phyloP scores from a whole-genome alignment of 2,888 invertebrate species.

The Cybosia mesomella region DNA sequence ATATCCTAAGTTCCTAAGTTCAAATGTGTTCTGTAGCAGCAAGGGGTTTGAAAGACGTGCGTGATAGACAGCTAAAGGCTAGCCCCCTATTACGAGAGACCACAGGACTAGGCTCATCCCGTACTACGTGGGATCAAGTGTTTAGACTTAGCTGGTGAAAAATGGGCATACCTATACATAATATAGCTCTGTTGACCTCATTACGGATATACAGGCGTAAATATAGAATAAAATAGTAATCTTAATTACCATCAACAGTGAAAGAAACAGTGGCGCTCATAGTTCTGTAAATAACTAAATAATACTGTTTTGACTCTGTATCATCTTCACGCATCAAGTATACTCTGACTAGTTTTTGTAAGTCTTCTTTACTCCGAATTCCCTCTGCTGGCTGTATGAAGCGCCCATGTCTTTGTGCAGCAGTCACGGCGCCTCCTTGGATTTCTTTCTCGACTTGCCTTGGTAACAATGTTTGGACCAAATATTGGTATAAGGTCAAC shows the following conservation, averaged over 20 bases:
- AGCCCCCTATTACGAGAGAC: not conserved
- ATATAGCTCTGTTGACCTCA: too few relatives aligned
- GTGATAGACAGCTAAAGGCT: too few relatives aligned
- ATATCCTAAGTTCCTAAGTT: too few relatives aligned
- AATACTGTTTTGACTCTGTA: conserved; percentile 87
- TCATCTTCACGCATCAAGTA: conserved; percentile 88
- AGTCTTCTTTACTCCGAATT: conserved; percentile 74
- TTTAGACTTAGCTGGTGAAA: too few relatives aligned
- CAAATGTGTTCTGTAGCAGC: too few relatives aligned
- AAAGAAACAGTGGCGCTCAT: conserved; percentile 95
- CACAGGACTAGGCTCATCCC: too few relatives aligned
- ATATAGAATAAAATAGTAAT: not conserved
- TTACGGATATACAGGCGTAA: not conserved
- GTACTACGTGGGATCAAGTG: too few relatives aligned
- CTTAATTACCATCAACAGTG: conserved; percentile 91
- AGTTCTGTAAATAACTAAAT: conserved; percentile 94
- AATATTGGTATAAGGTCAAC: conserved; percentile 95
- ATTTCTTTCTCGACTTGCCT: conserved; percentile 91
- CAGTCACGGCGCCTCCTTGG: conserved; percentile 89
- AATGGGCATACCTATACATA: too few relatives aligned
- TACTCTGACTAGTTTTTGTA: conserved; percentile 90
- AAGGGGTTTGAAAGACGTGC: too few relatives aligned
- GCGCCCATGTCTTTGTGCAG: conserved; percentile 81
- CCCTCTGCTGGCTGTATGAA: conserved; percentile 81
- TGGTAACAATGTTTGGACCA: conserved; percentile 93